A percentile compares a stretch with the other conserved stretches of the same genome.
These are phyloP conservation scores for Ctena decussata DNA, from an alignment of 2,888 invertebrate species.

Conservation along the genomic window DNA sequence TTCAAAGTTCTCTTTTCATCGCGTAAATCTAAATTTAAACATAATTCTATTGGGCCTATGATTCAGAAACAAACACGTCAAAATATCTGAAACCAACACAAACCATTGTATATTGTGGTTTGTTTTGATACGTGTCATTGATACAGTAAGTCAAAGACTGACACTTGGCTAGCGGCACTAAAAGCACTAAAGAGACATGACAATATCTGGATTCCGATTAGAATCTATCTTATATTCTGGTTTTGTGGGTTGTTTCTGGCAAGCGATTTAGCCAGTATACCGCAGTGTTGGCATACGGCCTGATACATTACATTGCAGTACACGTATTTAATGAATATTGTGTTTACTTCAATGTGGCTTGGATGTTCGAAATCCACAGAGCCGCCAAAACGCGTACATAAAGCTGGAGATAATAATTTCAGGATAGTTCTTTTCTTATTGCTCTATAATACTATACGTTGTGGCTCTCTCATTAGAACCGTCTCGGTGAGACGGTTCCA, in stretches of 20 bases:
- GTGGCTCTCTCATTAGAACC: too few species aligned
- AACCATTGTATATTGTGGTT: too few species aligned
- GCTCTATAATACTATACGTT: too few species aligned
- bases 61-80: too few species aligned
- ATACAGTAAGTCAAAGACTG: not conserved
- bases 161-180: not conserved
- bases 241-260: not conserved
- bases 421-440: too few species aligned
- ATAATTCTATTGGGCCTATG: too few species aligned
- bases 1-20: too few species aligned
- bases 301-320: not conserved
- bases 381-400: too few species aligned
- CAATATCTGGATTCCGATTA: not conserved
- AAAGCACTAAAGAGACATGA: not conserved
- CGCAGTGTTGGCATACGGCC: not conserved
- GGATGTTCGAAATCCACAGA: not conserved
- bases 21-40: too few species aligned
- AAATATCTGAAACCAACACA: too few species aligned
- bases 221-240: not conserved
- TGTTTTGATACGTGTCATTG: not conserved
- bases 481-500: too few species aligned
- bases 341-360: not conserved
- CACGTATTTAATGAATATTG: constrained; percentile 4
- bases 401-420: too few species aligned
- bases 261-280: not conserved